Evolutionary conservation across 92 coral and sea anemone species (phyloP), one percentile per base, ranked within the genome.

Genomic region (Parazoanthus darwini): DNA sequence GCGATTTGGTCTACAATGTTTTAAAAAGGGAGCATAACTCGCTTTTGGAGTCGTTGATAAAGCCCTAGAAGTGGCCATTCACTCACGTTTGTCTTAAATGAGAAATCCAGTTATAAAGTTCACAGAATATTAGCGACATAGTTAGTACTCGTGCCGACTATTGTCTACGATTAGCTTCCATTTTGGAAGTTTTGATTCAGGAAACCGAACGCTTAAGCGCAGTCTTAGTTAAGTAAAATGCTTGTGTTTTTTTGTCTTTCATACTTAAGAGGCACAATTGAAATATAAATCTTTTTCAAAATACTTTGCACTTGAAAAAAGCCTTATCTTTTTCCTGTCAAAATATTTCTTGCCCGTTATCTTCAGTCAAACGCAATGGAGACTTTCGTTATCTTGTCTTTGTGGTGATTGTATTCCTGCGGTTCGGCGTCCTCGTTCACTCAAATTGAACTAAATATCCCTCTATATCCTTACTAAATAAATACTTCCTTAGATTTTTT

Each of bases 351-450:
- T 35, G 46, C 50, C 48, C 70, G 85, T 80, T 80, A 80, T 56
- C 71, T 80, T 14, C 70, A 80, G 84, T 29, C 85, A 22, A 29
- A 80, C 72, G 85, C 72, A 80, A 56, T 80, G 38, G 85, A 80
- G 22, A 56, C 85, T 56, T 66, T 79, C 83, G 50, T 42, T 14
- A 77, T 11, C 56, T 77, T 77, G 59, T 6, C 51, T 25, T 80
- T 25, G 6, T 36, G 46, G 68, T 63, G 68, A 2, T 58, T 4
- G 3, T 39, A 80, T 20, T 58, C 72, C 20, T 3, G 25, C 70
- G n/a, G 18, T 9, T 63, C 26, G n/a, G 26, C 26, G n/a, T 63
- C 70, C 70, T 20, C 70, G 25, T 22, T 63, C 70, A 13, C 59
- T 54, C 59, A 54, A 29, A 11, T 54, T 54, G 59, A 54, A 54